A percentile compares a stretch with the other conserved stretches of the same genome.
These are phyloP conservation scores for Lumbricus terrestris DNA, from an alignment of 2,888 invertebrate genomes.

Conservation along the genomic window DNA sequence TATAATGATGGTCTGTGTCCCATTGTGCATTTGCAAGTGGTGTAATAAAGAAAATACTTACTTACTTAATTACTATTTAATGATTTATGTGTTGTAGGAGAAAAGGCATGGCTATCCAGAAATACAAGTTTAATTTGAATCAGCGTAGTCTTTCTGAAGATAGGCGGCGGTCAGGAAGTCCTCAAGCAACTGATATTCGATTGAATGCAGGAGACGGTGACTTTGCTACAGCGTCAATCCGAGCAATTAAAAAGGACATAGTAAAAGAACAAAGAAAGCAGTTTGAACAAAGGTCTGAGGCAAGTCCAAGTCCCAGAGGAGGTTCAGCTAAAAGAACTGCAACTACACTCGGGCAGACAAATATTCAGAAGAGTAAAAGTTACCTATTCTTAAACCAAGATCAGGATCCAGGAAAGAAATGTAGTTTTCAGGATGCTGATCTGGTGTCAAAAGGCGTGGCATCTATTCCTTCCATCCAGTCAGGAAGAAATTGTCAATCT, in stretches of 20 bases:
- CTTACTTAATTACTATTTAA: too few species aligned
- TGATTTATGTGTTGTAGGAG: background rate
- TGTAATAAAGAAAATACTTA: too few species aligned
- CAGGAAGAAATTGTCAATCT: background rate
- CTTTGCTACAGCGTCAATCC: background rate
- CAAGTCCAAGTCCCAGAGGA: background rate
- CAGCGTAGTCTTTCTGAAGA: background rate
- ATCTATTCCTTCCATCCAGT: background rate
- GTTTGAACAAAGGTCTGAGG: background rate
- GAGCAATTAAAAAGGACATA: background rate
- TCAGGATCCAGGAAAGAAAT: background rate
- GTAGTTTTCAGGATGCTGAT: background rate
- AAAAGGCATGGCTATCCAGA: background rate
- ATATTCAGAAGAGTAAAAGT: background rate
- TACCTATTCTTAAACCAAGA: background rate
- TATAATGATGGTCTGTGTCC: too few species aligned
- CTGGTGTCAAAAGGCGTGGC: background rate
- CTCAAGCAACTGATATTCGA: background rate
- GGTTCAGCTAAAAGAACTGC: background rate
- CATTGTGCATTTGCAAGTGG: too few species aligned
- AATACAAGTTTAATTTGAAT: background rate
- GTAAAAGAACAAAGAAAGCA: conserved; percentile 14
- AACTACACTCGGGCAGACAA: background rate
- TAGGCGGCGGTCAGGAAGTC: conserved; percentile 3
- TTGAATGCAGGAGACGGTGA: background rate